Base-by-base conservation (phyloP, 2,888 invertebrate genomes). In the Scaptomyza polygonia region DNA sequence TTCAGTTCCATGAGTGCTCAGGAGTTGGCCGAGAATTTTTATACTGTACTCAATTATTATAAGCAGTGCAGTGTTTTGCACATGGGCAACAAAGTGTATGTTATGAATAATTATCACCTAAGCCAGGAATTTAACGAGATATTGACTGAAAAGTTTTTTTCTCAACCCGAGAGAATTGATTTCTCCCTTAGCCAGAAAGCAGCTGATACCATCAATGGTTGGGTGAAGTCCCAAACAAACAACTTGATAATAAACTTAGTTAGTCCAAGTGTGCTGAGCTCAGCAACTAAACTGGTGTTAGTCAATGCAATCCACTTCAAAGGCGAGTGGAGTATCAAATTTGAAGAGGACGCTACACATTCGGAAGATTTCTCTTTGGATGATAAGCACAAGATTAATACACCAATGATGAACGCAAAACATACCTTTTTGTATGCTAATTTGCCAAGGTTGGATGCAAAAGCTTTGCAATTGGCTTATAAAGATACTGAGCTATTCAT, bases 221-320 rank as follows among this genome's bases (percentile, higher is more conserved):
- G 97, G 97, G 96, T 95, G 47, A 94, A 95, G 86, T 90, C 93
- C 0, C 93, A 96, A 88, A 98, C 98, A 0, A 94, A 96, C 45
- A 91, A 95, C 3, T 96, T 95, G 89, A 97, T 98, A 66, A 94
- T 94, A 78, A 93, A 97, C 78, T 92, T 98, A 6, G 92, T 98
- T 39, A 88, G 92, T 0, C 25, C 93, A 1, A 94, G 92, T 65
- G 92, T 92, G 86, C 83, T 96, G 0, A 80, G 90, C 81, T 18
- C 57, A 0, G 76, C 90, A 1, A 95, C 95, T 7, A 92, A 94
- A 29, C 88, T 97, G 66, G 95, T 97, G 5, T 93, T 97, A 2
- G 93, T 96, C 3, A 97, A 96, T 89, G 97, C 96, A 2, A 93
- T 97, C 27, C 96, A 97, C 89, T 97, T 97, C 92, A 96, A 96